Base-by-base conservation (phyloP, 2,797 vertebrate genomes). In the Poecilia velifera region DNA sequence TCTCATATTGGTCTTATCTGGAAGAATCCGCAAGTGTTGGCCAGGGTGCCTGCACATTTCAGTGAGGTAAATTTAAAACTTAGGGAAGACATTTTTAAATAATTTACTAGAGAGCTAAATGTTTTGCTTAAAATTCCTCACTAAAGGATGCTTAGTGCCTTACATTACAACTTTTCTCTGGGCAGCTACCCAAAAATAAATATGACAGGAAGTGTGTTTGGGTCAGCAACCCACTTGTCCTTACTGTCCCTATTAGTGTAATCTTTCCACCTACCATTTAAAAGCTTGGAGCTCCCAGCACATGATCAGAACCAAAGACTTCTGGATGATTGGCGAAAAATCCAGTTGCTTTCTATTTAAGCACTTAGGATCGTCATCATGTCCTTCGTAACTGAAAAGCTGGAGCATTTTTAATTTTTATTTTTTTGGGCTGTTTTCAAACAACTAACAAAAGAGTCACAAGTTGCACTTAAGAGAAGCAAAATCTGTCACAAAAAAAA, bases 391-490 rank as follows among this genome's bases (percentile, higher is more conserved):
- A 68, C 20, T 6, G 36, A 22, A 13, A 66, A 39, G 36, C 16
- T 22, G 36, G 2, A 39, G 16, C 8, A 66, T 66, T 18, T 62
- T 59, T 47, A 34, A 34, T 14, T 34, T 4, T 53, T 78, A 34
- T 46, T 41, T 7, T 41, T 6, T 41, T 7, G 62, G 34, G 34
- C 20, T 80, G 73, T 76, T 86, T 83, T 62, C 20, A 57, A 73
- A 77, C 66, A 43, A 7, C 8, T 84, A 62, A 76, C 57, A 82
- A 83, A 74, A 81, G 53, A 86, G 36, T 36, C 47, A 79, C 64
- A 77, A 62, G 46, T 75, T 68, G 7, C 74, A 70, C 55, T 66
- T 76, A 31, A 36, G 55, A 79, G 20, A 78, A 76, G 79, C 84
- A 20, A 81, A 73, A 87, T 85, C n/a, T 75, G 49, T 72, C 78